These are phyloP conservation scores for Hypocryptadius cinnamomeus DNA, from an alignment of 2,113 vertebrate species.

Conservation along the genomic window DNA sequence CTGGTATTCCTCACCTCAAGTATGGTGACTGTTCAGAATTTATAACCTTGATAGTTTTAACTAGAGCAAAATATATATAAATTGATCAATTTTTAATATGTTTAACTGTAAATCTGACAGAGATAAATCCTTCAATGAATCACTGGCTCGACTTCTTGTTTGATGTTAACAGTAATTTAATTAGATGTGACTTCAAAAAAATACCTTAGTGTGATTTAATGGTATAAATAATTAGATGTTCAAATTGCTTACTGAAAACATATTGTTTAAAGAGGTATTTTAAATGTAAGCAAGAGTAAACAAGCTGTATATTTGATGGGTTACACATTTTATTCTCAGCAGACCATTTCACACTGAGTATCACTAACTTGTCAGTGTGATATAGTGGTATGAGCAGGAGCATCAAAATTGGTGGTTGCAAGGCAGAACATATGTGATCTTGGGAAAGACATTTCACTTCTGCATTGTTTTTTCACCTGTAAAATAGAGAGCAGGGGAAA, in stretches of 20 bases:
- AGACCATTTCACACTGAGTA: neutral
- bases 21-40: neutral
- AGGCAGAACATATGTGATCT: neutral
- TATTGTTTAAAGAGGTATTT: neutral
- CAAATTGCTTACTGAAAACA: neutral
- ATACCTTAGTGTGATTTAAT: neutral
- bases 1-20: neutral
- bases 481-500: neutral
- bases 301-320: neutral
- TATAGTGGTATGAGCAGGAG: neutral
- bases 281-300: neutral
- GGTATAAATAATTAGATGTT: neutral
- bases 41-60: neutral
- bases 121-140: slow-evolving; percentile 13
- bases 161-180: slow-evolving; percentile 1
- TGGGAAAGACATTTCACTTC: neutral
- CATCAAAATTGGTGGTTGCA: neutral
- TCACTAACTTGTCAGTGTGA: neutral
- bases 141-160: neutral
- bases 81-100: slow-evolving; percentile 12
- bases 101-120: slow-evolving; percentile 25
- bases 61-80: neutral
- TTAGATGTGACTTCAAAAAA: slow-evolving; percentile 1
- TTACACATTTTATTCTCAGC: neutral
- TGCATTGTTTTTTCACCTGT: neutral